Evolutionary conservation across 2,113 vertebrate genomes (phyloP).

Genomic region (Phalacrocorax carbo): DNA sequence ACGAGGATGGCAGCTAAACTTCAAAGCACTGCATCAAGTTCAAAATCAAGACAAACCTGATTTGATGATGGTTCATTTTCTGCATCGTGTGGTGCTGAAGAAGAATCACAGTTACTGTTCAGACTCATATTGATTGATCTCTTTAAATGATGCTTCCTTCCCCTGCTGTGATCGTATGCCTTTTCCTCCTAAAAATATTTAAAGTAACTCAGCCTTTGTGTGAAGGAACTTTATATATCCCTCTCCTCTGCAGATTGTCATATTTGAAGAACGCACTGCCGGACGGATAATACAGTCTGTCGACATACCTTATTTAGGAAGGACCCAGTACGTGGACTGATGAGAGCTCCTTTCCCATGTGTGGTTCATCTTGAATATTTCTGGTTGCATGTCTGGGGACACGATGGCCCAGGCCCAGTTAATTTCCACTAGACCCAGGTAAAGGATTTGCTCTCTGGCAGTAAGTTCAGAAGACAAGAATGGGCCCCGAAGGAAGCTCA

Average conservation of each 20-base stretch:
- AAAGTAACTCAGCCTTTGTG: neutral
- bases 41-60: neutral
- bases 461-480: neutral
- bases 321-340: slow-evolving; percentile 78
- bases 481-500: neutral
- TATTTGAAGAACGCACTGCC: slow-evolving; percentile 87
- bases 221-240: neutral
- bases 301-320: slow-evolving; percentile 82
- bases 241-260: slow-evolving; percentile 77
- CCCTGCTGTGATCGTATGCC: neutral
- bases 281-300: slow-evolving; percentile 84
- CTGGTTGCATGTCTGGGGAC: slow-evolving; percentile 41
- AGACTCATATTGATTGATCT: neutral
- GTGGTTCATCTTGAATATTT: neutral
- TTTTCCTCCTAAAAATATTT: neutral
- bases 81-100: neutral
- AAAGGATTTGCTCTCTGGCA: slow-evolving; percentile 21
- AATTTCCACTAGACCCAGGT: neutral
- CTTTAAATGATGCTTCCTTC: neutral
- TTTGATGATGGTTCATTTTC: neutral
- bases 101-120: neutral
- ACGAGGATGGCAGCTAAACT: neutral
- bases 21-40: neutral
- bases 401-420: neutral
- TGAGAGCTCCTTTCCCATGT: neutral